Conservation (phyloP, 1,140 invertebrate species). For the Heliconius congener region DNA sequence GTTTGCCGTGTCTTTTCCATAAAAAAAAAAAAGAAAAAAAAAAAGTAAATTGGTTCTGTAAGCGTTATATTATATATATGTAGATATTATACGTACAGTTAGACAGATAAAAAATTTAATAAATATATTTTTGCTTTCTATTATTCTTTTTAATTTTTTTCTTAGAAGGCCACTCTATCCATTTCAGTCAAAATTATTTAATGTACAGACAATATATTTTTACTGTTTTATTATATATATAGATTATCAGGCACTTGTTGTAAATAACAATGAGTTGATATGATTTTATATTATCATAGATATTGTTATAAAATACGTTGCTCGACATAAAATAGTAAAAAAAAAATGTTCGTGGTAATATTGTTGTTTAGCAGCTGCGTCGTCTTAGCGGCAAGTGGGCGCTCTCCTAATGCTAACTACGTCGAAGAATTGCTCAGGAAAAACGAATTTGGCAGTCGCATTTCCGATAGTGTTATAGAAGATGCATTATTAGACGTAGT, state of each 20-base stretch:
- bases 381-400: constrained; percentile 15
- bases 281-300: neutral
- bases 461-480: constrained; percentile 55
- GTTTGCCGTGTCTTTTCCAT: too few relatives aligned
- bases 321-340: neutral
- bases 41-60: too few relatives aligned
- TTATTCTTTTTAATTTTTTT: too few relatives aligned
- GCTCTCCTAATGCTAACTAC: constrained; percentile 42
- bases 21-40: too few relatives aligned
- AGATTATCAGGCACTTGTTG: neutral
- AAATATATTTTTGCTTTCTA: too few relatives aligned
- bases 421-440: constrained; percentile 40
- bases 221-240: neutral
- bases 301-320: neutral
- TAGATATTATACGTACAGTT: too few relatives aligned
- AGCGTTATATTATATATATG: too few relatives aligned
- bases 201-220: too few relatives aligned
- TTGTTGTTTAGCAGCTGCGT: constrained; percentile 23
- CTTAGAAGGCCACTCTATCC: too few relatives aligned
- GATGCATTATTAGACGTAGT: constrained; percentile 61
- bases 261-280: constrained; percentile 4
- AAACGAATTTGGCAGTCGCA: constrained; percentile 28
- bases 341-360: constrained; percentile 23
- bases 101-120: too few relatives aligned
- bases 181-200: too few relatives aligned